Evolutionary conservation across 2,888 invertebrate genomes (phyloP), one percentile per base, ranked within the genome.

Genomic region (Brachyopa scutellaris): DNA sequence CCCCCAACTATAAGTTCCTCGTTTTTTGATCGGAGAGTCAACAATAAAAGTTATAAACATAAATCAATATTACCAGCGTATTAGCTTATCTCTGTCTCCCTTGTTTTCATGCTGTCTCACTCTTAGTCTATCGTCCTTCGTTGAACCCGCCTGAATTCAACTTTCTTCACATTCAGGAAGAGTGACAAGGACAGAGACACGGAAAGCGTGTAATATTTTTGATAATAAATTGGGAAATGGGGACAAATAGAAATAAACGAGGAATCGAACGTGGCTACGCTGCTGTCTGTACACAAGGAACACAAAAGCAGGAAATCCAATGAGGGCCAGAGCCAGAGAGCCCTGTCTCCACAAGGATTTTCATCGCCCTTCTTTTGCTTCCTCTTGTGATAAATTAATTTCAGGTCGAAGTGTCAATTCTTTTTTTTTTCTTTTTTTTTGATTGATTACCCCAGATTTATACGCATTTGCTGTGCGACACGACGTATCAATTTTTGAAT

Each of bases 381-480:
- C 1, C 19, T 11, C 38, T 5, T 67, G n/a, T n/a, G 55, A 67
- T 67, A 55, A 67, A 67, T 67, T 55, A 67, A 67, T 55, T 53
- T 45, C 31, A 69, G 69, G 53, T 49, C 55, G 62, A 62, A 55
- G 51, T 78, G 70, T 64, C 70, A 78, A 57, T 70, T 49, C 55
- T 45, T 42, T 62, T 51, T 51, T 29, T 15, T 29, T 49, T 66
- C 40, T 66, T 42, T 13, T 13, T 31, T 70, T 40, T 55, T 62
- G 62, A 78, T 62, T 49, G 70, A 78, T 78, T 69, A 57, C 64
- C 55, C 23, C 49, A 49, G 62, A 64, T 77, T 49, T 57, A 59
- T 40, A 51, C 55, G 55, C 42, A 45, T 19, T 26, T 45, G 31
- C 29, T 73, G 26, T 26, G 26, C 26, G 26, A 26, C 6, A 26